Percentiles rank a stretch among this genome's conserved stretches.
Conservation (phyloP, 2,797 vertebrate species). For the Cossypha niveicapilla region DNA sequence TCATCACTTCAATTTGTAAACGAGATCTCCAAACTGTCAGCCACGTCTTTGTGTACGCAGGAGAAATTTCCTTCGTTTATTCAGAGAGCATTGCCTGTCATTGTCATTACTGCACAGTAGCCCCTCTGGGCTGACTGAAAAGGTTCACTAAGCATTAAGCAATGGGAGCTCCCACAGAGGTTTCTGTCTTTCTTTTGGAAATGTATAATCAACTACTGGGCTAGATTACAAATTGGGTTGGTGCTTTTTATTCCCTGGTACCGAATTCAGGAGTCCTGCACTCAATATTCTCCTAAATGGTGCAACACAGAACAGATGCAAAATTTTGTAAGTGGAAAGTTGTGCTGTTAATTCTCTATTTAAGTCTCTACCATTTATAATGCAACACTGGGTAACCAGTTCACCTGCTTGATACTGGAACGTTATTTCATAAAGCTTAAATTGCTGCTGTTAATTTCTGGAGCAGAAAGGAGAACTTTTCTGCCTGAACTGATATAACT, state of each 20-base stretch:
- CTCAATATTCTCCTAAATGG: background rate
- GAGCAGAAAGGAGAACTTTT: background rate
- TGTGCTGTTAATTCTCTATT: background rate
- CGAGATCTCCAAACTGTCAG: conserved; percentile 49
- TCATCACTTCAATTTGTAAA: conserved; percentile 52
- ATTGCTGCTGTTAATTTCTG: background rate
- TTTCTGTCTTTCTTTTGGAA: conserved; percentile 78
- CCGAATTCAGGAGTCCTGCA: conserved; percentile 35
- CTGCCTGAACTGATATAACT: background rate
- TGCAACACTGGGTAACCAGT: background rate
- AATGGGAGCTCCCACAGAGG: conserved; percentile 32
- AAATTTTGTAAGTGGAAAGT: background rate
- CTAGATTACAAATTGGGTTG: conserved; percentile 62
- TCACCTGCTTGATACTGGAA: background rate
- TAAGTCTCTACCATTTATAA: background rate
- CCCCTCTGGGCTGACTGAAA: conserved; percentile 60
- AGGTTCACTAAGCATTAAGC: conserved; percentile 40
- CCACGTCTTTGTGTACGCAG: conserved; percentile 16
- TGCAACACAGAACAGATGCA: background rate
- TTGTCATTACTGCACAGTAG: conserved; percentile 58
- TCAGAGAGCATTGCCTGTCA: conserved; percentile 55
- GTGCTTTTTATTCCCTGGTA: conserved; percentile 71
- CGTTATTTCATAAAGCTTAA: background rate
- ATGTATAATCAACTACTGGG: conserved; percentile 63
- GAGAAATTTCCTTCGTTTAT: conserved; percentile 53